phyloP scores from a whole-genome alignment of 2,113 vertebrate species.

The Gasterosteus aculeatus region DNA sequence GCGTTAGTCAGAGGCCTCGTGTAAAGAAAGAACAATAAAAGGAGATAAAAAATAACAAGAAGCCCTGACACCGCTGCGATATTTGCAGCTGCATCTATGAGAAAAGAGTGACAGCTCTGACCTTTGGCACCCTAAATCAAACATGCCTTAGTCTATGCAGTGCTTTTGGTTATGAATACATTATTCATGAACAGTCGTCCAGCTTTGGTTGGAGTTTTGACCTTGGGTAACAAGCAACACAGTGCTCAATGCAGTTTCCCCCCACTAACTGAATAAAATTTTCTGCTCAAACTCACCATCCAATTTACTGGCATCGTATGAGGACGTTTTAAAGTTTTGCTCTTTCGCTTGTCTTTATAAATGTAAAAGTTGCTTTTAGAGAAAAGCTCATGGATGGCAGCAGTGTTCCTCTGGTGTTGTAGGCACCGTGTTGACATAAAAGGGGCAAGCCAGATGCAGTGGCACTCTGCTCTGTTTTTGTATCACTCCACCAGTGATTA shows the following conservation, averaged over 20 bases:
- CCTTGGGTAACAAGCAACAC: slow-evolving; percentile 32
- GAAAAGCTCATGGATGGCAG: slow-evolving; percentile 43
- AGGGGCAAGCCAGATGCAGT: slow-evolving; percentile 50
- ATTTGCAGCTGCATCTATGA: slow-evolving; percentile 50
- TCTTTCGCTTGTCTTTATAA: slow-evolving; percentile 52
- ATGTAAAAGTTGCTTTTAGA: slow-evolving; percentile 62
- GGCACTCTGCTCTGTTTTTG: slow-evolving; percentile 29
- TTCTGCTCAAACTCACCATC: slow-evolving; percentile 14
- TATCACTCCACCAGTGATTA: slow-evolving; percentile 57
- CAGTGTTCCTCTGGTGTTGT: slow-evolving; percentile 44
- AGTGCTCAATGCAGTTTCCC: slow-evolving; percentile 36
- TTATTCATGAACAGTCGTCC: slow-evolving; percentile 42
- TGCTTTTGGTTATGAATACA: slow-evolving; percentile 52
- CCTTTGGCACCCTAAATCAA: slow-evolving; percentile 50
- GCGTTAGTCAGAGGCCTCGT: slow-evolving; percentile 24
- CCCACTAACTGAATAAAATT: slow-evolving; percentile 15
- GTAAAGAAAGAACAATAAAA: slow-evolving; percentile 20
- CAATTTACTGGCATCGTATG: slow-evolving; percentile 29
- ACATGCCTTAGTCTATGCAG: slow-evolving; percentile 37
- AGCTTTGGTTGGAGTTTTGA: slow-evolving; percentile 34
- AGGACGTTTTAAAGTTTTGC: slow-evolving; percentile 27
- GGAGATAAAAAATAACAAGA: slow-evolving; percentile 34
- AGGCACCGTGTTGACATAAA: slow-evolving; percentile 62
- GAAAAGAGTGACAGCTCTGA: slow-evolving; percentile 50
- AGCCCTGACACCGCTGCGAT: slow-evolving; percentile 21